Evolutionary conservation across 92 coral and sea anemone species (phyloP), one percentile per base, ranked within the genome.

Genomic region (Umimayanthus kanabou): DNA sequence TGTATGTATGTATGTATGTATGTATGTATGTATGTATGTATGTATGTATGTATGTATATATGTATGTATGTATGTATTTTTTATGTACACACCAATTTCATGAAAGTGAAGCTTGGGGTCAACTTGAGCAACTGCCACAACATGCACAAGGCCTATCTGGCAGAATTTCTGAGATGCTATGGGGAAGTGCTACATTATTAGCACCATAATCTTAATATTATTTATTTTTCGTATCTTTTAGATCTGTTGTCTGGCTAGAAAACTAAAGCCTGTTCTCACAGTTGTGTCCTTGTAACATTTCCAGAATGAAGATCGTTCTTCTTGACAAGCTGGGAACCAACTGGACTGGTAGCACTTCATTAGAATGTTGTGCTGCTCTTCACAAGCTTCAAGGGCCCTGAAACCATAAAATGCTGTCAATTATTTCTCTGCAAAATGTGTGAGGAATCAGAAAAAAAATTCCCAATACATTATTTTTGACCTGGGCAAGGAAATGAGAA

Each of bases 361-460:
- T 13, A 97, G 87, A 9, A 94, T 83, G 16, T 85, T 85, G 86
- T 97, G 93, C 57, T 90, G 87, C 26, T 77, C 88, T 58, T 90
- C 91, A 87, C 99, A 97, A 20, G 97, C 93, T 72, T 94, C 97
- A 43, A 97, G 87, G 53, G 99, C 97, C 90, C 99, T 97, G 77
- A 10, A 81, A 65, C 65, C 77, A 67, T 15, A 29, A 85, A 10
- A 29, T 29, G 8, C 25, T 5, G 25, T 22, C 58, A 76, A 67
- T 25, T 18, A 9, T 70, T 10, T 85, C 13, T 22, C 29, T 16
- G 26, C 5, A 25, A 22, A n/a, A 30, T 47, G 10, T 47, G 10
- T 15, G 4, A n/a, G 1, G 25, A 40, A 5, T 33, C 28, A 77
- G 23, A 43, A 43, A 43, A 2, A 1, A 26, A 14, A 30, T 23